Evolutionary conservation across 2,797 vertebrate species (phyloP), one percentile per base, ranked within the genome.

Genomic region (Mycteria americana): DNA sequence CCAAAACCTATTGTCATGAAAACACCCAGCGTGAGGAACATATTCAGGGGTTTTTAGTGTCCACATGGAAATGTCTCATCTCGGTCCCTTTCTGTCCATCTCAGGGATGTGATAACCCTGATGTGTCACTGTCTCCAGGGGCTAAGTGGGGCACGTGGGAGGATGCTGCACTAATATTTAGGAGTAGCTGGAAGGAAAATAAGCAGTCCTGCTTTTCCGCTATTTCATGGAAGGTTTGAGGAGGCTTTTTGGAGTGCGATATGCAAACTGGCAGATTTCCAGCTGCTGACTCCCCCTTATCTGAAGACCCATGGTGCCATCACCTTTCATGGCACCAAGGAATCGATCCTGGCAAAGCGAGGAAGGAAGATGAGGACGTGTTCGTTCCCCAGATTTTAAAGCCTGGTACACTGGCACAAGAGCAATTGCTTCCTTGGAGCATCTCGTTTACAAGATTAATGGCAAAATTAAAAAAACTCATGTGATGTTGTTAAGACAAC

Each of bases 351-450:
- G 37, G 23, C 15, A n/a, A 50, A 56, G 50, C 7, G 2, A n/a
- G n/a, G 43, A 37, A 25, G 41, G 54, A 43, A n/a, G 59, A 59
- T 4, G 54, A 46, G 37, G 54, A 65, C 0, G 0, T 24, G 30
- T 48, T 70, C 5, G 3, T 35, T 63, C 28, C 51, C 41, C 41
- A 31, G n/a, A 59, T 65, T 85, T 76, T 50, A 82, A 74, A 91
- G 74, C 19, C 57, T 35, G 23, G 37, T 13, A 21, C 21, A 0
- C 18, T 27, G 45, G 30, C 35, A 63, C 0, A 4, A 46, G 33
- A 80, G 30, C 27, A 67, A 17, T 68, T 60, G 25, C 69, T 75
- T 81, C 80, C 45, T 45, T 46, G 33, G 19, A 86, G 45, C 31
- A 19, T 45, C 22, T 76, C 46, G 30, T 48, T 92, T 59, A 28